phyloP scores from a whole-genome alignment of 2,113 vertebrate genomes.

The Pterocles burchelli region DNA sequence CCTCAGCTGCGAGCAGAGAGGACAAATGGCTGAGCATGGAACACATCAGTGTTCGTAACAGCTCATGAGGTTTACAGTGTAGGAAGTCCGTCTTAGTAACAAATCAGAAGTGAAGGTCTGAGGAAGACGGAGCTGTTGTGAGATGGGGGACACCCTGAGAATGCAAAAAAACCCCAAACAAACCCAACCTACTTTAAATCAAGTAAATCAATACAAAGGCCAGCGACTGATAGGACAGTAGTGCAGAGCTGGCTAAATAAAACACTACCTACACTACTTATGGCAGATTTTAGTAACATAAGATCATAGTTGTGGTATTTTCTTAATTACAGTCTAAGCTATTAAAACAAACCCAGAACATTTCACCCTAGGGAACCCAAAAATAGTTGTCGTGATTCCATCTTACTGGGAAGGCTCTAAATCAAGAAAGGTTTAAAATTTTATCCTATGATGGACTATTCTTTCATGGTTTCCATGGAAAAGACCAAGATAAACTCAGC shows the following conservation, averaged over 20 bases:
- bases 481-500: not conserved
- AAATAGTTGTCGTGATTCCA: not conserved
- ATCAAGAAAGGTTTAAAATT: slow-evolving; percentile 17
- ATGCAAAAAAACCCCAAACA: not conserved
- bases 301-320: slow-evolving; percentile 43
- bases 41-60: not conserved
- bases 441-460: not conserved
- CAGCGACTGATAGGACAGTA: not conserved
- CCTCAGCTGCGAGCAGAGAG: not conserved
- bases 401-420: not conserved
- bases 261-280: not conserved
- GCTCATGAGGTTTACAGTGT: not conserved
- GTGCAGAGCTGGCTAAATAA: not conserved
- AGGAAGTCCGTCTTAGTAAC: not conserved
- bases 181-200: not conserved
- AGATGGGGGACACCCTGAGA: not conserved
- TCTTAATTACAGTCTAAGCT: slow-evolving; percentile 58
- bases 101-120: not conserved
- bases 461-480: not conserved
- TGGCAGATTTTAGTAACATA: slow-evolving; percentile 10
- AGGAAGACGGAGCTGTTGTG: not conserved
- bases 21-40: not conserved
- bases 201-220: not conserved
- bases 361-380: slow-evolving; percentile 14
- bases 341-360: not conserved